phyloP scores from a whole-genome alignment of 1,140 invertebrate genomes.

The Euglossa dilemma region DNA sequence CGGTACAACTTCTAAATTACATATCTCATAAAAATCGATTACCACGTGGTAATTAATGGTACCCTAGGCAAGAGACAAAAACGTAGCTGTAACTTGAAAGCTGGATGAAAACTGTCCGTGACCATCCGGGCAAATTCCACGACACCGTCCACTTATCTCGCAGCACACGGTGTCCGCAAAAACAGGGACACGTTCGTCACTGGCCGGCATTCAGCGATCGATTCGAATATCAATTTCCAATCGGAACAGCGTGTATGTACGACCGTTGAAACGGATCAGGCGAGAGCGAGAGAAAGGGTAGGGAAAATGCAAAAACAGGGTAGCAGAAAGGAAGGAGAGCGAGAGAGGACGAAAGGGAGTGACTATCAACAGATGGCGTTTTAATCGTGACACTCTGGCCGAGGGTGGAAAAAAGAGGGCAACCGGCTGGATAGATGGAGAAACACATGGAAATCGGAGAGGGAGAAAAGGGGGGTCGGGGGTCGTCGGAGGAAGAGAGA shows the following conservation, averaged over 20 bases:
- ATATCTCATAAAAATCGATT: too few species aligned
- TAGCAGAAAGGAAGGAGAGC: slow-evolving; percentile 2
- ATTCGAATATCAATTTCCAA: slow-evolving; percentile 56
- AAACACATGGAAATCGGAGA: slow-evolving; percentile 9
- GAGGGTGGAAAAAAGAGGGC: slow-evolving; percentile 18
- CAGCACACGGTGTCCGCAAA: neutral
- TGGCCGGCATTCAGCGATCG: slow-evolving; percentile 3
- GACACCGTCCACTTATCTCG: neutral
- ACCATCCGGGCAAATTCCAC: neutral
- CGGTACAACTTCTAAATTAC: too few species aligned
- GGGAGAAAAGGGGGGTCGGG: slow-evolving; percentile 29
- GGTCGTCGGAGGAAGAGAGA: neutral
- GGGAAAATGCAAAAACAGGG: slow-evolving; percentile 24
- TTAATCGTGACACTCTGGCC: slow-evolving; percentile 65
- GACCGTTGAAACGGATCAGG: neutral
- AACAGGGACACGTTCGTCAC: neutral
- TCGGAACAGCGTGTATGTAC: slow-evolving; percentile 21
- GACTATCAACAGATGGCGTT: slow-evolving; percentile 77
- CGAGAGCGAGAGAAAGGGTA: neutral
- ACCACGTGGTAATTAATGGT: too few species aligned
- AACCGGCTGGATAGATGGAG: slow-evolving; percentile 20
- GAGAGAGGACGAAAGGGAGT: slow-evolving; percentile 14
- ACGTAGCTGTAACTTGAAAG: too few species aligned
- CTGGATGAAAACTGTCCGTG: too few species aligned
- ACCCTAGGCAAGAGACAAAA: too few species aligned